phyloP scores from a whole-genome alignment of 2,888 invertebrate genomes.

The Diaphora mendica region DNA sequence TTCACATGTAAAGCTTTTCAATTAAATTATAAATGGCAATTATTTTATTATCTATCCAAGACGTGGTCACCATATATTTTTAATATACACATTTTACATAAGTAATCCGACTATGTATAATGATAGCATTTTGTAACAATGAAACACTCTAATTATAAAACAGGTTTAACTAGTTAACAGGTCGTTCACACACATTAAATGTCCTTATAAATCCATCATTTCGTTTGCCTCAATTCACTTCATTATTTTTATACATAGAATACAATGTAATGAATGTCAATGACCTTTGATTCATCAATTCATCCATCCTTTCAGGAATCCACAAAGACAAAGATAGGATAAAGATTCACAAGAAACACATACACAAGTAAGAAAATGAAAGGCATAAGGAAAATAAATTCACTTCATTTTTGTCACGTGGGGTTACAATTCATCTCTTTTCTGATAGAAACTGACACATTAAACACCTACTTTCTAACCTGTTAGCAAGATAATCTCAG shows the following conservation, averaged over 20 bases:
- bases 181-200: conserved; percentile 7
- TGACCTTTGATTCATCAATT: not conserved
- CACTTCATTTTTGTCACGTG: not conserved
- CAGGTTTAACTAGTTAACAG: conserved; percentile 9
- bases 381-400: not conserved
- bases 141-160: conserved; percentile 9
- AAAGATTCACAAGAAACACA: not conserved
- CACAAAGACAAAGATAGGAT: too few species aligned
- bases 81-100: not conserved
- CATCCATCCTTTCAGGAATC: not conserved
- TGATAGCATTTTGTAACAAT: conserved; percentile 9
- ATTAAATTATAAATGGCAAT: too few species aligned
- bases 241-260: not conserved
- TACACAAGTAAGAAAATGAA: not conserved
- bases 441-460: not conserved
- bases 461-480: not conserved
- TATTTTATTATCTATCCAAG: too few species aligned
- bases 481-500: conserved; percentile 1
- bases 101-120: not conserved
- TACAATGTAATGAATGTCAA: not conserved
- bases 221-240: not conserved
- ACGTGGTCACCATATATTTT: too few species aligned
- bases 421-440: not conserved
- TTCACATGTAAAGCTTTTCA: not conserved
- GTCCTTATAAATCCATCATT: conserved; percentile 1